phyloP scores from a whole-genome alignment of 2,797 vertebrate genomes.

The Mus spretus region DNA sequence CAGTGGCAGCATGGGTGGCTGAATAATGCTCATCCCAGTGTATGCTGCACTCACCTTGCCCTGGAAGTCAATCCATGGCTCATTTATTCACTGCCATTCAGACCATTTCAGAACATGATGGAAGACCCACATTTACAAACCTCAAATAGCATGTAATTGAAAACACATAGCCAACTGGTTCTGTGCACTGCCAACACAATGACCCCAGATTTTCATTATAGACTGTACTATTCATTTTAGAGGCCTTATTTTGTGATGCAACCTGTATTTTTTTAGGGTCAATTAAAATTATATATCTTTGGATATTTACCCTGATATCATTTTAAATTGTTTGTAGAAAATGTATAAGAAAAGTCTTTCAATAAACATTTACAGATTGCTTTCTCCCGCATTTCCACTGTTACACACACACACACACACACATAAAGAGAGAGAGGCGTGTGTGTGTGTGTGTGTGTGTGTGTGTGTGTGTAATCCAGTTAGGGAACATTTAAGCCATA shows the following conservation, averaged over 20 bases:
- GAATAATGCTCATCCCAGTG: not conserved
- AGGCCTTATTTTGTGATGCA: not conserved
- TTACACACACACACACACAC: no score
- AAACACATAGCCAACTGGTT: not conserved
- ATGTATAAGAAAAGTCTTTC: not conserved
- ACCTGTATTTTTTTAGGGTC: not conserved
- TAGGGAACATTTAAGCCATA: not conserved
- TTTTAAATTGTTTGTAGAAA: slow-evolving; percentile 32
- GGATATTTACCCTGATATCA: slow-evolving; percentile 1
- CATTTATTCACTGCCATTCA: slow-evolving; percentile 20
- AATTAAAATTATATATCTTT: slow-evolving; percentile 21
- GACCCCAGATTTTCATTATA: not conserved
- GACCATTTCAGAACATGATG: not conserved
- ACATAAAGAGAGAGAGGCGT: no score
- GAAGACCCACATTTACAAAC: not conserved
- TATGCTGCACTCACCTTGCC: not conserved
- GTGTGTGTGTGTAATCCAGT: not conserved
- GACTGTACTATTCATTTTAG: not conserved
- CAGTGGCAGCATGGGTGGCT: not conserved
- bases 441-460: no score
- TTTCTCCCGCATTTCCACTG: not conserved
- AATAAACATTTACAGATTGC: not conserved
- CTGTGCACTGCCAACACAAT: not conserved
- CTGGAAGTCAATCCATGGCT: not conserved
- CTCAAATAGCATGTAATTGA: not conserved